A percentile compares a stretch with the other conserved stretches of the same genome.
phyloP scores from a whole-genome alignment of 2,888 invertebrate species.

The Andrena dorsata region DNA sequence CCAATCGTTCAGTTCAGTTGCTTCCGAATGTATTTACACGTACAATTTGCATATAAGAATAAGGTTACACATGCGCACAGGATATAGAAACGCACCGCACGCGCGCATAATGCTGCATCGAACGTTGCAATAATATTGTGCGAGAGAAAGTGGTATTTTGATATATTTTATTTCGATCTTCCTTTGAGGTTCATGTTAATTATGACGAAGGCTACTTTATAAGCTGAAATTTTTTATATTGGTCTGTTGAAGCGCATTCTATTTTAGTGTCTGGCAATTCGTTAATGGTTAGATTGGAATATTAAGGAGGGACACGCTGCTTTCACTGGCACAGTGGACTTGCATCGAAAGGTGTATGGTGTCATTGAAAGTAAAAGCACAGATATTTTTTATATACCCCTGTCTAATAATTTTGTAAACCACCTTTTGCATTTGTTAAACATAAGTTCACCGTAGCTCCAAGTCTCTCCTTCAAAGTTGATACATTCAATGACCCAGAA shows the following conservation, averaged over 20 bases:
- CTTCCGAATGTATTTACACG: slow-evolving; percentile 6
- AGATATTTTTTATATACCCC: background rate
- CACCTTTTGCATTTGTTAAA: slow-evolving; percentile 13
- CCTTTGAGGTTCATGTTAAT: no score
- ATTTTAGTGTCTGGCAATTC: background rate
- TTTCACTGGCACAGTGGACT: slow-evolving; percentile 12
- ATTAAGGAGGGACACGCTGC: background rate
- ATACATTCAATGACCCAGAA: slow-evolving; percentile 33
- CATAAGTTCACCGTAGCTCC: slow-evolving; percentile 2
- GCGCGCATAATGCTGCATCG: slow-evolving; percentile 3
- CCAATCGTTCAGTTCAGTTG: slow-evolving; percentile 15
- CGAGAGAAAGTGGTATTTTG: background rate
- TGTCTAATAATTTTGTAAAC: background rate
- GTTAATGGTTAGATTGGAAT: background rate
- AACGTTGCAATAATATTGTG: slow-evolving; percentile 1
- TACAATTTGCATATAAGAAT: slow-evolving; percentile 7
- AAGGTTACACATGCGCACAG: slow-evolving; percentile 9
- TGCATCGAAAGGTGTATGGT: background rate
- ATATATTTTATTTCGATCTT: no score
- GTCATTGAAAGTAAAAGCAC: slow-evolving; percentile 30
- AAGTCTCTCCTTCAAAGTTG: background rate
- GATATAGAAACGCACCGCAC: background rate
- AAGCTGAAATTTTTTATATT: no score
- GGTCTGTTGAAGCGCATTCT: no score
- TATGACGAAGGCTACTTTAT: no score